Evolutionary conservation across 1,140 invertebrate genomes (phyloP).

Genomic region (Lasioglossum albipes): DNA sequence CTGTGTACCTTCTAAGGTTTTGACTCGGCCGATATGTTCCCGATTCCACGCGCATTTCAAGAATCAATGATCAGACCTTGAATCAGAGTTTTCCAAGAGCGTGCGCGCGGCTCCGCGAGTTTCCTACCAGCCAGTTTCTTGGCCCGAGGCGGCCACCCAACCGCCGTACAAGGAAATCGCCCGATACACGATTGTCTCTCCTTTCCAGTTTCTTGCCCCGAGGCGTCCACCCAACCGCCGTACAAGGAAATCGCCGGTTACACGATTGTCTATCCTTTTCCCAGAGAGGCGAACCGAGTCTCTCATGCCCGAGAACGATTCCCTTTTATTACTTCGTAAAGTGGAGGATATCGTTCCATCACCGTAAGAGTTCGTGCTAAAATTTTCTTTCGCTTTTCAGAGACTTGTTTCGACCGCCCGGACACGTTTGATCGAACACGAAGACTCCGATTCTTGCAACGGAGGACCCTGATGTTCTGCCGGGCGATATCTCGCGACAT

Average conservation of each 20-base stretch:
- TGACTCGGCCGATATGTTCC: too few relatives aligned
- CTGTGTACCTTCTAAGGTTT: too few relatives aligned
- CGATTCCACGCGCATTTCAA: not conserved
- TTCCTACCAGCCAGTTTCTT: conserved; percentile 8
- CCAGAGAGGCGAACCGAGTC: not conserved
- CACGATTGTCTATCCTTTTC: conserved; percentile 17
- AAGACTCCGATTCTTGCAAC: too few relatives aligned
- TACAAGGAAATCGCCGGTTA: conserved; percentile 30
- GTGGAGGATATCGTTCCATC: too few relatives aligned
- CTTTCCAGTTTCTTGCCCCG: conserved; percentile 2
- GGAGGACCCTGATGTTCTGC: too few relatives aligned
- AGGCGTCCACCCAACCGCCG: conserved; percentile 6
- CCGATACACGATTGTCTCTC: too few relatives aligned
- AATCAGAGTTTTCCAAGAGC: conserved; percentile 12
- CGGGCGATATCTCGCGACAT: not conserved
- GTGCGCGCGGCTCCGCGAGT: not conserved
- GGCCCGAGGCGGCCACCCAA: not conserved
- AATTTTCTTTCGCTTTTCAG: too few relatives aligned
- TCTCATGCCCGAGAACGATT: not conserved
- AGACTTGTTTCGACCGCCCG: too few relatives aligned
- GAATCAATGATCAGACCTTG: conserved; percentile 6
- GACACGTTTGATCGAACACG: too few relatives aligned
- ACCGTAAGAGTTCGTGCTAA: too few relatives aligned
- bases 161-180: conserved; percentile 32
- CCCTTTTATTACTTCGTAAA: not conserved